Evolutionary conservation across 1,140 invertebrate genomes (phyloP), one percentile per base, ranked within the genome.

Genomic region (Drosophila sucinea): DNA sequence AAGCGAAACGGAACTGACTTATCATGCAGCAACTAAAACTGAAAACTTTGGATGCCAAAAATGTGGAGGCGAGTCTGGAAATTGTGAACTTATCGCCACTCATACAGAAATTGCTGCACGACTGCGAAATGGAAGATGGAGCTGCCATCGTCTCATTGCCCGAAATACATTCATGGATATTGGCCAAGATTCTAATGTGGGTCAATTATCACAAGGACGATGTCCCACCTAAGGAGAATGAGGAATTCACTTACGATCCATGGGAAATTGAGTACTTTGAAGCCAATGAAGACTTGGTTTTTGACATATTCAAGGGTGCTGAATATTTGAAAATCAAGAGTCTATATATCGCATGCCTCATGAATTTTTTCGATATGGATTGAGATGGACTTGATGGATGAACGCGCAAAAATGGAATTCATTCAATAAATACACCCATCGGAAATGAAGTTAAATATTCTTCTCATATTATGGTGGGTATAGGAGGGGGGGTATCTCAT

Each of bases 261-360:
- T 99, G 98, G 98, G 99, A 99, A 94, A 97, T 98, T 0, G 98
- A 99, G 92, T 99, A 99, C 84, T 93, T 99, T 0, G 99, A 96
- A 94, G 96, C 98, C 10, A 98, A 99, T 92, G 97, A 99, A 92
- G 98, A 98, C 62, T 99, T 98, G 6, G 92, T 99, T 1, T 99
- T 99, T 92, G 98, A 99, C 93, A 93, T 99, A 6, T 99, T 96
- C 70, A 91, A 96, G 93, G 98, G 98, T 51, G 98, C 99, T 17
- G 99, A 99, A 93, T 99, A 99, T 92, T 93, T 99, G 78, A 98
- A 99, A 90, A 99, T 99, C 63, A 98, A 98, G 92, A 96, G 98
- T 8, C 93, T 99, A 25, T 92, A 99, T 61, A 98, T 99, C 93
- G 98, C 99, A 0, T 98, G 98, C 1, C 99, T 98, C 93, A 99